phyloP scores from a whole-genome alignment of 2,797 vertebrate genomes.

The Cirrhinus mrigala region DNA sequence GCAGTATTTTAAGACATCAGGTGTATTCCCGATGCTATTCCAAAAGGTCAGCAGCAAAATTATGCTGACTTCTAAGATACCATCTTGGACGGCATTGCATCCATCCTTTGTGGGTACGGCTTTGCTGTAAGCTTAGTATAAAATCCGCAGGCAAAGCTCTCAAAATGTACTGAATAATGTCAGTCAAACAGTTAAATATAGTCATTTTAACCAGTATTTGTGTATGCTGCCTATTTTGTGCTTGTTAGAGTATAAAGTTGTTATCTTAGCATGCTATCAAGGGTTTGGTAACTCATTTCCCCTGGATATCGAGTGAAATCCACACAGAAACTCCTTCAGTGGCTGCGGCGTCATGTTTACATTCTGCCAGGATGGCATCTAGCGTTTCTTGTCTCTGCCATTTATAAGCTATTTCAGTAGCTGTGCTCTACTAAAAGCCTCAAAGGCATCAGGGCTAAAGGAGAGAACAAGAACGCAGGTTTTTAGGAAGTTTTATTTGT shows the following conservation, averaged over 20 bases:
- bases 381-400: too few species aligned
- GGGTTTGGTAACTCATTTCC: neutral
- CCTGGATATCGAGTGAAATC: too few species aligned
- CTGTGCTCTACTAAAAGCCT: too few species aligned
- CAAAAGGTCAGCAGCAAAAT: constrained; percentile 9
- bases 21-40: neutral
- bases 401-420: too few species aligned
- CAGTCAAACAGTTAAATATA: neutral
- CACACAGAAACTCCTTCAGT: too few species aligned
- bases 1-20: neutral
- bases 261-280: neutral
- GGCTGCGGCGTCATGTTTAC: too few species aligned
- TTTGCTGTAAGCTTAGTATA: neutral
- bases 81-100: neutral
- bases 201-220: neutral
- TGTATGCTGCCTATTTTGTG: neutral
- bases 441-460: too few species aligned
- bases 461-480: too few species aligned
- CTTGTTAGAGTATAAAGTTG: neutral
- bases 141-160: neutral
- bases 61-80: constrained; percentile 1
- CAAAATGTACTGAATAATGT: neutral
- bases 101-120: neutral
- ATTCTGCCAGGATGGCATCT: too few species aligned
- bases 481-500: too few species aligned